These are phyloP conservation scores for Sebastes miniatus DNA, from an alignment of 2,797 vertebrate genomes.

Conservation along the genomic window DNA sequence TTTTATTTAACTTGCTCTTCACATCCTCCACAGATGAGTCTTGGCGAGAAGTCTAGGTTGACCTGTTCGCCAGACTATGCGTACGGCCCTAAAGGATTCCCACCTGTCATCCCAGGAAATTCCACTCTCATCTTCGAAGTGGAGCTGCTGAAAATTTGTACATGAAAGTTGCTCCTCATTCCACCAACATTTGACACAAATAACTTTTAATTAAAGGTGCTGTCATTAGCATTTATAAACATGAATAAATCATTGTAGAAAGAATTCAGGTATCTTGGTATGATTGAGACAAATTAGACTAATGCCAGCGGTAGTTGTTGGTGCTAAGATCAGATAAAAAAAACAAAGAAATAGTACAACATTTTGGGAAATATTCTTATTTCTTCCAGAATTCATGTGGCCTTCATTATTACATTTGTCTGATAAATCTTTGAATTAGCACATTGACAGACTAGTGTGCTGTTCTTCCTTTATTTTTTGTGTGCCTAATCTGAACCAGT, in stretches of 20 bases:
- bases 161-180: conserved; percentile 11
- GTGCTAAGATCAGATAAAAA: background rate
- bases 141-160: conserved; percentile 77
- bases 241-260: conserved; percentile 11
- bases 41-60: conserved; percentile 87
- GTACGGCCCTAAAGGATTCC: conserved; percentile 85
- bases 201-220: conserved; percentile 40
- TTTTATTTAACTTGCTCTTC: background rate
- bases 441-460: background rate
- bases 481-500: background rate
- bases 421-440: background rate
- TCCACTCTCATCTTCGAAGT: conserved; percentile 90
- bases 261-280: background rate
- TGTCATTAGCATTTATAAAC: conserved; percentile 35
- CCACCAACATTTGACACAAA: conserved; percentile 39
- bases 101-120: conserved; percentile 87
- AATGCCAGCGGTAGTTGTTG: background rate
- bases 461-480: background rate
- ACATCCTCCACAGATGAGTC: conserved; percentile 83
- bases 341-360: background rate
- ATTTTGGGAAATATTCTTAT: background rate
- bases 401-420: background rate
- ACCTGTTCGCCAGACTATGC: conserved; percentile 90
- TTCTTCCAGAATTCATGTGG: background rate
- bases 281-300: background rate